Conservation (phyloP, 2,797 vertebrate species). For the Kryptolebias ocellatus region DNA sequence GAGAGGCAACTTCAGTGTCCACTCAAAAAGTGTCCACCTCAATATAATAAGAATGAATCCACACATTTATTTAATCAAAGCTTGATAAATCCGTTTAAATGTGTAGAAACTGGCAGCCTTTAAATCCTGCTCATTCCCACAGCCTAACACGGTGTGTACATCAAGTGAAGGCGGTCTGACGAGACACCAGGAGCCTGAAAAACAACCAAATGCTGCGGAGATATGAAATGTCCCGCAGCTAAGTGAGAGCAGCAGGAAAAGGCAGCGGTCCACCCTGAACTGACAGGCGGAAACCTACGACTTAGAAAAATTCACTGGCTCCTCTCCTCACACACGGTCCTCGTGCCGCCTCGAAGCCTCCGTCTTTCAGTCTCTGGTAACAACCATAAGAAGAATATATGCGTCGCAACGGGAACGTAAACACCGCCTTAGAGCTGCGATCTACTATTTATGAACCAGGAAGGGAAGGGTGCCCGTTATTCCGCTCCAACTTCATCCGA, state of each 20-base stretch:
- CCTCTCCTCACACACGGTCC: slow-evolving; percentile 15
- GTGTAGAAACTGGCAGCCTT: neutral
- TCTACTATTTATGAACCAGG: slow-evolving; percentile 42
- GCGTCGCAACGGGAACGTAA: slow-evolving; percentile 18
- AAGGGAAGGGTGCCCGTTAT: slow-evolving; percentile 36
- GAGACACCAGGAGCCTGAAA: slow-evolving; percentile 8
- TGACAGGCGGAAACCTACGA: slow-evolving; percentile 36
- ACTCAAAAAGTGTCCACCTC: too few species aligned
- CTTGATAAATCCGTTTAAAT: too few species aligned
- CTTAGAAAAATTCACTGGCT: slow-evolving; percentile 67
- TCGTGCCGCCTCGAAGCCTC: neutral
- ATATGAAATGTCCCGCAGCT: slow-evolving; percentile 38
- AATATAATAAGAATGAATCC: too few species aligned
- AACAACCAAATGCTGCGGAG: slow-evolving; percentile 3
- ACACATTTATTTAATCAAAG: too few species aligned
- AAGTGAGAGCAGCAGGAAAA: slow-evolving; percentile 18
- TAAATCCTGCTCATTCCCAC: neutral
- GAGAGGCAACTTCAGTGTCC: neutral
- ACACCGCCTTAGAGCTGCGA: slow-evolving; percentile 35
- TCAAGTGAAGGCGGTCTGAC: slow-evolving; percentile 3
- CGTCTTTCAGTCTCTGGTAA: neutral
- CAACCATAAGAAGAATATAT: neutral
- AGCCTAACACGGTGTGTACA: slow-evolving; percentile 2
- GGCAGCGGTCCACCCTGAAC: slow-evolving; percentile 55
- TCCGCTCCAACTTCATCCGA: slow-evolving; percentile 54